Evolutionary conservation across 2,113 vertebrate species (phyloP), one percentile per base, ranked within the genome.

Genomic region (Equus przewalskii): DNA sequence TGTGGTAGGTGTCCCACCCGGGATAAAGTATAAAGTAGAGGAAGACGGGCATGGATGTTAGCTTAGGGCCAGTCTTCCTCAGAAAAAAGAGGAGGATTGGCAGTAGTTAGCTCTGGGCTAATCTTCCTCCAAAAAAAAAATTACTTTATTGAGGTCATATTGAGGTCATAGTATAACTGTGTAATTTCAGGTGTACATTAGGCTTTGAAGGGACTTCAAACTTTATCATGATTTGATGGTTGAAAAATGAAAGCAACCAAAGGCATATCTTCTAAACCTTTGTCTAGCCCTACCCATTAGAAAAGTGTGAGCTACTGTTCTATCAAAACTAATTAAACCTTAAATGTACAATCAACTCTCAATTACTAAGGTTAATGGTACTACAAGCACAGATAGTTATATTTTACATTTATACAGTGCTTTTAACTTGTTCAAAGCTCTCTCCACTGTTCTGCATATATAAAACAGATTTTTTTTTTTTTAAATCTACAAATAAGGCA

Each of bases 311-410:
- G 91, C 64, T 87, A 41, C 96, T 92, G 41, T 97, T 97, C 90
- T 65, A 86, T 95, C 28, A 56, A 93, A 97, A 84, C 96, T 92
- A 97, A 97, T 96, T 95, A 97, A 97, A 94, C 88, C 82, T 95
- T 95, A 96, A 98, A 84, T 97, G 84, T 95, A 76, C 94, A 97
- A 97, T 84, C 95, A 97, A 93, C 97, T 97, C 87, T 97, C 96
- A 97, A 72, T 97, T 96, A 95, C 88, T 70, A 95, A 97, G 94
- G 96, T 94, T 97, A 96, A 96, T 96, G 91, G 94, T 81, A 88
- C 90, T 94, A 87, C 92, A 95, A 92, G 94, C 90, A 97, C 97
- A 89, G 64, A 90, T 97, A 97, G 97, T 98, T 96, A 96, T 94
- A 95, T 87, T 90, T 96, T 94, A 94, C 96, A 94, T 97, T 97